Percentiles rank a stretch among this genome's conserved stretches.
phyloP scores from a whole-genome alignment of 2,888 invertebrate species.

The Theretra japonica region DNA sequence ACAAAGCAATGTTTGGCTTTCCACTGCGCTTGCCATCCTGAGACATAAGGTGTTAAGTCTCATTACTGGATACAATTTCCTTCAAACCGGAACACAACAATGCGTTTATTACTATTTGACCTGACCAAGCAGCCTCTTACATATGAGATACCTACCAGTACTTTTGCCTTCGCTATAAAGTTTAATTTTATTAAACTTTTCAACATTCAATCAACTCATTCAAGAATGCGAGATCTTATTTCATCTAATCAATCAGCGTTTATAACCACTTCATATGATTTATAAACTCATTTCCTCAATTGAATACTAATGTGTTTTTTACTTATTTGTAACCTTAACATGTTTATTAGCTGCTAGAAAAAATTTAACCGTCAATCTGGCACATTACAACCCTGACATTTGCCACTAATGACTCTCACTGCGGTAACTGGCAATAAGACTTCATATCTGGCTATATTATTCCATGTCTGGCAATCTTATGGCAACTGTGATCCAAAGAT shows the following conservation, averaged over 20 bases:
- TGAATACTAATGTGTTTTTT: slow-evolving; percentile 9
- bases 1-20: too few species aligned
- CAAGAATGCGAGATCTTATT: background rate
- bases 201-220: background rate
- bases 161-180: too few species aligned
- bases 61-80: too few species aligned
- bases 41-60: too few species aligned
- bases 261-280: background rate
- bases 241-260: background rate
- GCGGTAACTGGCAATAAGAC: background rate
- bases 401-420: slow-evolving; percentile 2
- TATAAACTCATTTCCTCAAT: slow-evolving; percentile 10
- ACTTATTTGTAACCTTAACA: slow-evolving; percentile 10
- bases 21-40: too few species aligned
- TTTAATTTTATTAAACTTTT: too few species aligned
- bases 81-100: too few species aligned
- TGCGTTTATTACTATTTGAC: too few species aligned
- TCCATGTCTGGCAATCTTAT: slow-evolving; percentile 4
- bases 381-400: slow-evolving; percentile 15
- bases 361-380: background rate
- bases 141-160: too few species aligned
- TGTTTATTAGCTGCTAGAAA: slow-evolving; percentile 4
- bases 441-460: background rate
- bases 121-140: too few species aligned
- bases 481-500: background rate